phyloP scores from a whole-genome alignment of 2,113 vertebrate genomes.

The Deroptyus accipitrinus region DNA sequence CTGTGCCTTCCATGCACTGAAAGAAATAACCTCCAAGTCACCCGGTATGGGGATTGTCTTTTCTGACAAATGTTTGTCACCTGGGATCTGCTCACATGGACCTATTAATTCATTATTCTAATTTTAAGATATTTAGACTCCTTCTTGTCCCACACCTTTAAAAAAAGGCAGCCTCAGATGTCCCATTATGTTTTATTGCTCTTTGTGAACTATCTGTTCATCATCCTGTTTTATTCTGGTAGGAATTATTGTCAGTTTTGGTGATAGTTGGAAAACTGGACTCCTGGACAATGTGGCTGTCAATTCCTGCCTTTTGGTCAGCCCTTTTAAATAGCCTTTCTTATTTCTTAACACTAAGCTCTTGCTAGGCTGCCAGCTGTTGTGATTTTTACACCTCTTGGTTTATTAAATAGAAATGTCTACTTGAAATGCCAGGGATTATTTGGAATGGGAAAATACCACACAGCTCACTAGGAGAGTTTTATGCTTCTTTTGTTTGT shows the following conservation, averaged over 20 bases:
- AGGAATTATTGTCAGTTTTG: background rate
- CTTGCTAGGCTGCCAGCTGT: background rate
- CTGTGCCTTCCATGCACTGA: background rate
- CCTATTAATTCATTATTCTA: background rate
- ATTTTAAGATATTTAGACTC: background rate
- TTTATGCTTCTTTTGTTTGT: background rate
- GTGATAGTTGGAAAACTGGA: background rate
- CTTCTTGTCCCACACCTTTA: background rate
- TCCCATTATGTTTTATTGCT: background rate
- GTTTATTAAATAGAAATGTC: conserved; percentile 15
- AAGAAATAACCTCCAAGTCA: background rate
- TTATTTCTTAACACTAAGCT: background rate
- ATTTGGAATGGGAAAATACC: background rate
- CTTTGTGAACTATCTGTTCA: background rate
- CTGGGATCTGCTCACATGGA: background rate
- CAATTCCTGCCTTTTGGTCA: background rate
- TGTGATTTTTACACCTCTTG: background rate
- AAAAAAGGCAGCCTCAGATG: background rate
- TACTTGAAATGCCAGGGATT: conserved; percentile 25
- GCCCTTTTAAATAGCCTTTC: background rate
- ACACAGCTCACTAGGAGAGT: background rate
- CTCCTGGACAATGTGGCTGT: background rate
- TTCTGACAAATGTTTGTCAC: background rate
- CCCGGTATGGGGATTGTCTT: background rate
- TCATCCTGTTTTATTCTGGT: background rate